Evolutionary conservation across 2,113 vertebrate species (phyloP).

Genomic region (Gadus macrocephalus): DNA sequence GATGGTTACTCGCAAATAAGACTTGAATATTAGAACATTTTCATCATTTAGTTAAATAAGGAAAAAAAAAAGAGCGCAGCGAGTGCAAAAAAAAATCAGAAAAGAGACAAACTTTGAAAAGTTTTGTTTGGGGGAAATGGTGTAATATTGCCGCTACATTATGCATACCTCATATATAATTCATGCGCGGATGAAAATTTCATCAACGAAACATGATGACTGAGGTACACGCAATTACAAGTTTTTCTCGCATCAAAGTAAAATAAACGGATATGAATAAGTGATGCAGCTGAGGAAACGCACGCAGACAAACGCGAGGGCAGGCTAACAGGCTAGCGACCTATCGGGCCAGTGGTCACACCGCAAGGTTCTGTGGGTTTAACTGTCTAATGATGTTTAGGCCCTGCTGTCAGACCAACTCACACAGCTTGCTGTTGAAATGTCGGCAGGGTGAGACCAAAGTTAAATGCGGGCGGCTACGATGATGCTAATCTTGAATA

Average conservation of each 20-base stretch:
- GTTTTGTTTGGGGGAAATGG: conserved; percentile 55
- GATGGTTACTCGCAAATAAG: too few species aligned
- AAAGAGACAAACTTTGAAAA: conserved; percentile 36
- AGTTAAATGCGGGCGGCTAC: too few species aligned
- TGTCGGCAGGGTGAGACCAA: too few species aligned
- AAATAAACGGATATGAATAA: conserved; percentile 74
- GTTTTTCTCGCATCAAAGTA: conserved; percentile 74
- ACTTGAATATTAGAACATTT: too few species aligned
- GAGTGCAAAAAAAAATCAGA: conserved; percentile 20
- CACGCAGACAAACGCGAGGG: conserved; percentile 22
- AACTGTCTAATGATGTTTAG: too few species aligned
- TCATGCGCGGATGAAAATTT: conserved; percentile 70
- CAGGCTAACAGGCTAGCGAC: too few species aligned
- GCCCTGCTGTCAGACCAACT: too few species aligned
- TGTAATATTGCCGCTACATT: conserved; percentile 59
- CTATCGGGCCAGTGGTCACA: conserved; percentile 26
- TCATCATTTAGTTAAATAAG: too few species aligned
- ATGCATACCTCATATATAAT: conserved; percentile 71
- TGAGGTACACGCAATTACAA: conserved; percentile 71
- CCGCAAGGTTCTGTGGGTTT: conserved; percentile 39
- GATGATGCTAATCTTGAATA: too few species aligned
- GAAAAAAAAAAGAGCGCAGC: too few species aligned
- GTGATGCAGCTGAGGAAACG: conserved; percentile 61
- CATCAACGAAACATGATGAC: conserved; percentile 74
- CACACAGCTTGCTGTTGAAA: too few species aligned